phyloP scores from a whole-genome alignment of 2,888 invertebrate genomes.

The Uropetala carovei region DNA sequence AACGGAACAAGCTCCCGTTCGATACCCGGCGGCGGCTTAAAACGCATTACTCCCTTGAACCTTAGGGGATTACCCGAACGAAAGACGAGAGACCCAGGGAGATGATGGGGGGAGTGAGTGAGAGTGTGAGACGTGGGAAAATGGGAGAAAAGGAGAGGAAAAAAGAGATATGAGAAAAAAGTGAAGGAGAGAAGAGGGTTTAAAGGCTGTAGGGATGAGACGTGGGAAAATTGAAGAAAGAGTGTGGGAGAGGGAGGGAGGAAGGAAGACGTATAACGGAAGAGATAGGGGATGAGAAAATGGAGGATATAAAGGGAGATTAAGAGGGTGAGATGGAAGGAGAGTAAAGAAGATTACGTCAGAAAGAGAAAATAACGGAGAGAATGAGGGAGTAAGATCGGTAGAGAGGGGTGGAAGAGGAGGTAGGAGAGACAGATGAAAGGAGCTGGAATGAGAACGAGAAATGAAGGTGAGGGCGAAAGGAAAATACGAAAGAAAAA shows the following conservation, averaged over 20 bases:
- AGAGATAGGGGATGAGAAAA: background rate
- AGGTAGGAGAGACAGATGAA: background rate
- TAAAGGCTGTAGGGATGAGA: too few relatives aligned
- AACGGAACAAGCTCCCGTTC: slow-evolving; percentile 16
- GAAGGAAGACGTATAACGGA: background rate
- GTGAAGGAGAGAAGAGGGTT: background rate
- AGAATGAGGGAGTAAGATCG: background rate
- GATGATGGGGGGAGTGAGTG: background rate
- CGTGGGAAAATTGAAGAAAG: background rate
- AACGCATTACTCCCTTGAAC: slow-evolving; percentile 37
- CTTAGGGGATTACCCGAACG: slow-evolving; percentile 19
- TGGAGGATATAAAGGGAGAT: background rate
- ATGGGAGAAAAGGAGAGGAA: too few relatives aligned
- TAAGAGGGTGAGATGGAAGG: background rate
- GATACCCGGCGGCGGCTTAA: slow-evolving; percentile 46
- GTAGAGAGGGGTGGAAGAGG: background rate
- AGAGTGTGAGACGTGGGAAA: background rate
- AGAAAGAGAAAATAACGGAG: background rate
- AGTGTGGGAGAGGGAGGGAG: background rate
- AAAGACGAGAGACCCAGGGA: background rate
- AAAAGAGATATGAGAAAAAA: background rate
- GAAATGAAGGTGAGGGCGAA: too few relatives aligned
- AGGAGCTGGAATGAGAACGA: too few relatives aligned
- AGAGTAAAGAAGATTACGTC: background rate
- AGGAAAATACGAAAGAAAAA: too few relatives aligned